A percentile compares a stretch with the other conserved stretches of the same genome.
Conservation (phyloP, 2,888 invertebrate species). For the Rhorus exstirpatorius region DNA sequence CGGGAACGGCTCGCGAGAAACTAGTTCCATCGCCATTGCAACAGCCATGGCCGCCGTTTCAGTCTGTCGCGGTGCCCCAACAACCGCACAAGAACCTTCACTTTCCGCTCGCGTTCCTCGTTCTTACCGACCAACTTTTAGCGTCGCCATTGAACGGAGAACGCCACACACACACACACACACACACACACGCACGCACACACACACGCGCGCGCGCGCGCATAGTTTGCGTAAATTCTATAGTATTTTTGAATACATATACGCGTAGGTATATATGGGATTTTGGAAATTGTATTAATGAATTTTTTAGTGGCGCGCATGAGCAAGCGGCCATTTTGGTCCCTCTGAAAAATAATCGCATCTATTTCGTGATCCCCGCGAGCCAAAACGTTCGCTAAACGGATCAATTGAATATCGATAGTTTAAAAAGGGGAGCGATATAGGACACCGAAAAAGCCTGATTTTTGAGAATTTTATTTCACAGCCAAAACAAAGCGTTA, state of each 20-base stretch:
- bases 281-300: not conserved
- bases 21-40: conserved; percentile 61
- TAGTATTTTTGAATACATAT: no score
- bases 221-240: no score
- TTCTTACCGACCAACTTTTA: conserved; percentile 46
- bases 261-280: not conserved
- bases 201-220: no score
- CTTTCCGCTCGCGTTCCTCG: conserved; percentile 67
- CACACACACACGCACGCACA: no score
- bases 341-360: not conserved
- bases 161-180: no score
- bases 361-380: no score
- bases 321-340: not conserved
- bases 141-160: conserved; percentile 50
- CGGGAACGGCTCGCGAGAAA: conserved; percentile 62
- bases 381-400: no score
- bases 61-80: conserved; percentile 7
- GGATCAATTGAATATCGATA: no score
- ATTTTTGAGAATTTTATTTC: no score
- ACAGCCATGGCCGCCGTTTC: conserved; percentile 57
- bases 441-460: no score
- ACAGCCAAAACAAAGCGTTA: no score
- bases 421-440: no score
- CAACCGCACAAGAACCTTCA: conserved; percentile 60
- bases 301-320: not conserved